phyloP scores from a whole-genome alignment of 2,888 invertebrate species.

The Tenthredo distinguenda region DNA sequence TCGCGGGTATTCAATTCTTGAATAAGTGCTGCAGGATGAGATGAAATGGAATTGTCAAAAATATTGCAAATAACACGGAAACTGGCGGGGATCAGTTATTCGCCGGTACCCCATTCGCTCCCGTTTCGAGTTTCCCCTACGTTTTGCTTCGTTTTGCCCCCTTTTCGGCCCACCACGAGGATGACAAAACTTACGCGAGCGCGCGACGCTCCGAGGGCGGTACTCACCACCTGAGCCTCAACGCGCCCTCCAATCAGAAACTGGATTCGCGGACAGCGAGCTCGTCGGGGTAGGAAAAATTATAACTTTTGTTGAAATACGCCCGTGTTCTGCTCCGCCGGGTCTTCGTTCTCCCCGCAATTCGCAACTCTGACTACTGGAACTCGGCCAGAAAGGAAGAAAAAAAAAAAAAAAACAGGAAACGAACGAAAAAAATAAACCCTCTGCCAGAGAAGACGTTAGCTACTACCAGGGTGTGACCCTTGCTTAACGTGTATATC shows the following conservation, averaged over 20 bases:
- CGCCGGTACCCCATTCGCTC: background rate
- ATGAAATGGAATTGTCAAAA: slow-evolving; percentile 26
- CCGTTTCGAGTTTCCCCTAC: background rate
- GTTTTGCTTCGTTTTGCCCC: slow-evolving; percentile 22
- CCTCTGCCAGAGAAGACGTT: slow-evolving; percentile 11
- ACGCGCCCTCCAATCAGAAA: slow-evolving; percentile 43
- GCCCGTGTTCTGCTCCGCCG: slow-evolving; percentile 54
- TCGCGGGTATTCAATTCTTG: background rate
- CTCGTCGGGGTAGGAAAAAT: slow-evolving; percentile 47
- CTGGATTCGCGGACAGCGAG: slow-evolving; percentile 29
- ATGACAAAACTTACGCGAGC: slow-evolving; percentile 49
- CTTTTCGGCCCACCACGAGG: background rate
- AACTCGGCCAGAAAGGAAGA: slow-evolving; percentile 37
- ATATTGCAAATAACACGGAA: slow-evolving; percentile 11
- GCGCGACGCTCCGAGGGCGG: slow-evolving; percentile 45
- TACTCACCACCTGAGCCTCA: slow-evolving; percentile 48
- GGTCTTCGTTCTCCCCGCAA: slow-evolving; percentile 51
- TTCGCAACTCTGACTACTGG: slow-evolving; percentile 38
- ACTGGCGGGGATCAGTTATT: background rate
- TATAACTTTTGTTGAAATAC: slow-evolving; percentile 66
- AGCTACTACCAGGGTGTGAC: slow-evolving; percentile 12
- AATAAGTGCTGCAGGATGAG: background rate
- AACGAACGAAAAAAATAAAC: background rate
- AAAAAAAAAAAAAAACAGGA: background rate
- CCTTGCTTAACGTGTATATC: slow-evolving; percentile 20